Conservation (phyloP, 2,888 invertebrate genomes). For the Spilosoma lubricipeda region DNA sequence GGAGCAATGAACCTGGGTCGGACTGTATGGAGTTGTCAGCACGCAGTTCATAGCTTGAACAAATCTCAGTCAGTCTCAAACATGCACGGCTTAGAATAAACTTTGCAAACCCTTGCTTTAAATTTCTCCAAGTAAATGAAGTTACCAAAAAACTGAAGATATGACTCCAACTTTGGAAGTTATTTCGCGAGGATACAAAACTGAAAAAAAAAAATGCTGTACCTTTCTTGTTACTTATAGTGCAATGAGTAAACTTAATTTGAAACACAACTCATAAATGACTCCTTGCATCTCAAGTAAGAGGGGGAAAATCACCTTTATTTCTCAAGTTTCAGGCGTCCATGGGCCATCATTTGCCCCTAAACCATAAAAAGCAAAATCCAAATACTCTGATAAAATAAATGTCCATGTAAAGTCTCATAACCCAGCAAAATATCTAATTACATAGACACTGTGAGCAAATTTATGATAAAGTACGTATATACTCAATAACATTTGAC, state of each 20-base stretch:
- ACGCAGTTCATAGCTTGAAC: too few species aligned
- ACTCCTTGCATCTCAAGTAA: background rate
- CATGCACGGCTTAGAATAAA: too few species aligned
- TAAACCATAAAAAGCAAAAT: background rate
- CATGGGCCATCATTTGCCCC: background rate
- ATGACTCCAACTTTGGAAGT: too few species aligned
- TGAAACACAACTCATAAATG: background rate
- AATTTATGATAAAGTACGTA: background rate
- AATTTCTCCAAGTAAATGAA: too few species aligned
- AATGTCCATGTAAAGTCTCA: background rate
- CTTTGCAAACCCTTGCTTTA: too few species aligned
- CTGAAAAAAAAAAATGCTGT: too few species aligned
- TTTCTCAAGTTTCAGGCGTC: background rate
- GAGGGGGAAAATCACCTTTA: background rate
- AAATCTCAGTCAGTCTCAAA: too few species aligned
- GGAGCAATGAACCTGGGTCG: background rate
- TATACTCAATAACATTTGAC: slow-evolving; percentile 19
- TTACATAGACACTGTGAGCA: background rate
- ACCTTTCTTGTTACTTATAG: background rate
- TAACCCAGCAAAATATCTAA: background rate
- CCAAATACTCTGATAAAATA: background rate
- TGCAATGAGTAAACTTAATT: background rate
- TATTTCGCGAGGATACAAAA: too few species aligned
- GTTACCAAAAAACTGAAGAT: too few species aligned
- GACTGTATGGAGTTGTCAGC: too few species aligned